Evolutionary conservation across 2,797 vertebrate species (phyloP), one percentile per base, ranked within the genome.

Genomic region (Falco peregrinus): DNA sequence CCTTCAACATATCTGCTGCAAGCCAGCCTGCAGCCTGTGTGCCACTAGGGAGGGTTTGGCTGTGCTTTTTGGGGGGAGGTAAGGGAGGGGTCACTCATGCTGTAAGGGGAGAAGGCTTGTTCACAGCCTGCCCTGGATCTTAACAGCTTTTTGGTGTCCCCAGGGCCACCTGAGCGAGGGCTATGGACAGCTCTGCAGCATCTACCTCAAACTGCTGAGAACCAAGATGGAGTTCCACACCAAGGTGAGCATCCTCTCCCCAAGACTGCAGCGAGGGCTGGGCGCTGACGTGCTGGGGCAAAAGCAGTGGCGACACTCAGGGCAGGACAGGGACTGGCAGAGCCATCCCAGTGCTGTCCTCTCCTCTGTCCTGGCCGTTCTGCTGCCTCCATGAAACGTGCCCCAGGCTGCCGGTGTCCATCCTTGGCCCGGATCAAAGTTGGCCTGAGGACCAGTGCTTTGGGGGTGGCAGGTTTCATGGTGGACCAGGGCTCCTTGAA

Each of bases 151-250:
- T 57, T 76, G 31, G 25, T 84, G 28, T 75, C 45, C 13, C 9
- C 95, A 99, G 99, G 99, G 99, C 92, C 99, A 99, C 97, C 98
- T 99, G 97, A 99, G 99, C 1, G 99, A 99, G 98, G 99, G 99
- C 82, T 99, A 99, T 0, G 99, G 99, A 51, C 99, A 99, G 97
- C 98, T 99, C 84, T 99, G 99, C 98, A 99, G 99, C 98, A 98
- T 99, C 99, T 99, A 99, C 99, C 99, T 99, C 99, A 99, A 99
- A 98, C 98, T 99, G 96, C 98, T 99, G 98, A 99, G 99, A 98
- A 99, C 99, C 94, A 99, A 99, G 98, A 99, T 99, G 99, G 99
- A 99, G 97, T 99, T 99, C 97, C 99, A 99, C 98, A 98, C 98
- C 97, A 99, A 99, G 98, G 99, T 99, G 97, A 98, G 98, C 41